Base-by-base conservation (phyloP, 2,797 vertebrate species). In the Spinus pinus region DNA sequence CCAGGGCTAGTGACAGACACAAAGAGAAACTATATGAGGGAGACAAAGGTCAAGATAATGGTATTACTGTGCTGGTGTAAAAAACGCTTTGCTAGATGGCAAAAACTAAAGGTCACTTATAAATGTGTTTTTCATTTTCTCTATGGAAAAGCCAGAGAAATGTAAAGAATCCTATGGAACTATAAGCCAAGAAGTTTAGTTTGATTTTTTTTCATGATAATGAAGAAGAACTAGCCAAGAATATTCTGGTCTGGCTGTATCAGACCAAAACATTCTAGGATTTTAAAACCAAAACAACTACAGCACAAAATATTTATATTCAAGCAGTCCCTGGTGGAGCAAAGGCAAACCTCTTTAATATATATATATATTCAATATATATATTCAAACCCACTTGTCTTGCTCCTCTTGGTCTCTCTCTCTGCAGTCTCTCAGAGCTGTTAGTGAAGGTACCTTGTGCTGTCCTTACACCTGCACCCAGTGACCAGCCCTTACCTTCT, bases 41-140 rank as follows among this genome's bases (percentile, higher is more conserved):
- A 97, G 65, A 71, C 90, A 95, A 95, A 91, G 84, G 90, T 95
- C 88, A 92, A 80, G 69, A 91, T 66, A 94, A 93, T 72, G 33
- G 75, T 89, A 91, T 95, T 96, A 86, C 79, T 79, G 82, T 86
- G 57, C 70, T 1, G 31, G 42, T 83, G 78, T 44, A 91, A 79
- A 77, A 58, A 96, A 79, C 0, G 2, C 66, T 80, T 80, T 78
- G 84, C 67, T 94, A 88, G 72, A 79, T 51, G 56, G 86, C 42
- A 86, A 95, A 94, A 93, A 80, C 57, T 74, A 94, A 96, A 93
- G 84, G 93, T 96, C 93, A 96, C 88, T 87, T 92, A 91, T 89
- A 87, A 95, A 89, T 8, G 42, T 74, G 42, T 14, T 91, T 92
- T 96, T 92, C 71, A 95, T 93, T 92, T 94, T 93, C 84, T 93